A percentile compares a stretch with the other conserved stretches of the same genome.
Conservation (phyloP, 2,113 vertebrate species). For the Syrmaticus mikado region DNA sequence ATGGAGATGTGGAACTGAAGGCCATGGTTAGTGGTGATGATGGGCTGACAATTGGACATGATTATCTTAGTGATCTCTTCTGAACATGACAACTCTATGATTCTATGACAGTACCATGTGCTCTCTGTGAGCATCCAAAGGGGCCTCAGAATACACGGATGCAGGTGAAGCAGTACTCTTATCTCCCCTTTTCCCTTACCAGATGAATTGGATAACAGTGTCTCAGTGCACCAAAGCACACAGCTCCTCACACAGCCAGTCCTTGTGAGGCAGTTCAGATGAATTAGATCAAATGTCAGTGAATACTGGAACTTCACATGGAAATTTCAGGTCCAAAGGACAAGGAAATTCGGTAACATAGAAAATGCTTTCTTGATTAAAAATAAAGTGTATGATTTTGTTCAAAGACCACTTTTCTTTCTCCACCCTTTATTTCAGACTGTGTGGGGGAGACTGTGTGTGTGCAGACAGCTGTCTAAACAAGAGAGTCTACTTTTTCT, state of each 20-base stretch:
- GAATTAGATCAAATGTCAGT: neutral
- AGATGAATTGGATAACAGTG: neutral
- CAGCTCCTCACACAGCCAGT: neutral
- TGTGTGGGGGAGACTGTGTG: fast-evolving
- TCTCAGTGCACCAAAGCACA: neutral
- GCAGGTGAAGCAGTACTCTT: fast-evolving
- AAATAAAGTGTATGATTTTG: neutral
- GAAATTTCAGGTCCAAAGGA: neutral
- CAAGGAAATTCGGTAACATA: neutral
- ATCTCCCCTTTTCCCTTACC: neutral
- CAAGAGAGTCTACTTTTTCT: neutral
- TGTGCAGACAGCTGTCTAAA: neutral
- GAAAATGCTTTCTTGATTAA: neutral
- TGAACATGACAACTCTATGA: too few relatives aligned
- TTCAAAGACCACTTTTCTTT: neutral
- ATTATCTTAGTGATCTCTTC: too few relatives aligned
- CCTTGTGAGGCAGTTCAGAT: neutral
- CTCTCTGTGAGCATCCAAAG: neutral
- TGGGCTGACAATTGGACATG: too few relatives aligned
- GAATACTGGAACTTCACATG: neutral
- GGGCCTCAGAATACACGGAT: neutral
- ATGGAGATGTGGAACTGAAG: too few relatives aligned
- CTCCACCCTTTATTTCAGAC: neutral
- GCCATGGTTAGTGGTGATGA: too few relatives aligned
- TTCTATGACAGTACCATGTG: fast-evolving